Base-by-base conservation (phyloP, 1,140 invertebrate genomes). In the Drosophila parabipectinata region DNA sequence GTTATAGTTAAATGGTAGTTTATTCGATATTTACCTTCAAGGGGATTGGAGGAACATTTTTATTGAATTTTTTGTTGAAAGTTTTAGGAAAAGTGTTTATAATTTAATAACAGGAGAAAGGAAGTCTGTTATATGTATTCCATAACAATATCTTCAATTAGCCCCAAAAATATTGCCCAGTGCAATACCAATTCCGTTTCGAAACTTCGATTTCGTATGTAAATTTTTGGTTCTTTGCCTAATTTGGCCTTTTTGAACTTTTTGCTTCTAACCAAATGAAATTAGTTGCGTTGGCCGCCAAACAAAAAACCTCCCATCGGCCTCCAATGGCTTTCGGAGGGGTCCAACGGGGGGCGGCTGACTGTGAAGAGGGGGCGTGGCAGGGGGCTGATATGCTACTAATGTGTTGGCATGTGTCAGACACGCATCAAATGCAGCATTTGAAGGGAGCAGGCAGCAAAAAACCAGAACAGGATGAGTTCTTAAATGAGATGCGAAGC, bases 341-440 rank as follows among this genome's bases (percentile, higher is more conserved):
- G 21, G 21, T 21, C 3, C 21, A 21, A 66, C 15, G 15, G 15
- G 58, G 39, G 62, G 30, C n/a, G 18, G 50, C 2, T 6, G 12
- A 37, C 4, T 3, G 30, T 26, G 6, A 0, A n/a, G 15, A n/a
- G 64, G 64, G 53, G 72, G 72, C 45, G 60, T 72, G 54, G 41
- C 68, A 14, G 63, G 51, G 51, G 51, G 54, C 52, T 3, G 39
- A 51, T 41, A 8, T 37, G 39, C 75, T 71, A 64, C 79, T 84
- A 83, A 83, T 83, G 79, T 79, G 79, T 83, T 83, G 79, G 80
- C 79, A 79, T 83, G 79, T 83, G 79, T 83, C 80, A 83, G 79
- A 83, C 79, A 50, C 76, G 64, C 80, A 75, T 83, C 79, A 83
- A 82, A 82, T 32, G 59, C 79, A 83, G 77, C 51, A 71, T 66